A percentile compares a stretch with the other conserved stretches of the same genome.
Evolutionary conservation across 2,888 invertebrate genomes (phyloP).

Genomic region (Tolmerus cingulatus): DNA sequence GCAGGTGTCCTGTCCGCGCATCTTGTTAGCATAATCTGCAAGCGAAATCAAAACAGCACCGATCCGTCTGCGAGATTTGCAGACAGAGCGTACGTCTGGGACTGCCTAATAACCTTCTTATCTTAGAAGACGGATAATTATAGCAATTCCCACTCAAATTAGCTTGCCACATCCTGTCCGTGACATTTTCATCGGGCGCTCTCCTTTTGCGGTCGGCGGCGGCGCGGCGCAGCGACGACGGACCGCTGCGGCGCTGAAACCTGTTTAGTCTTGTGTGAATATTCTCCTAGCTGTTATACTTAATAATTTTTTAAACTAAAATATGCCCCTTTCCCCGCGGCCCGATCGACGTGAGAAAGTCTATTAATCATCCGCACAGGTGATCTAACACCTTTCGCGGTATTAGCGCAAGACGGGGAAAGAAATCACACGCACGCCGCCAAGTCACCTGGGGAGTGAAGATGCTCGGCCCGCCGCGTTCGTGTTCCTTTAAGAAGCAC

Average conservation of each 20-base stretch:
- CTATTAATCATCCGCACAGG: conserved; percentile 29
- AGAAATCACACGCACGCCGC: conserved; percentile 25
- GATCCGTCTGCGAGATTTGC: background rate
- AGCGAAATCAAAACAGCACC: background rate
- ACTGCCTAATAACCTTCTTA: background rate
- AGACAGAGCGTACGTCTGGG: background rate
- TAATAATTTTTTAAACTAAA: background rate
- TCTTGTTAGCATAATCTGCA: background rate
- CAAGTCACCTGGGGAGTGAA: conserved; percentile 27
- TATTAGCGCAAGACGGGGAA: conserved; percentile 1
- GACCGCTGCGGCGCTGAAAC: background rate
- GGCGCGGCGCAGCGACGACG: background rate
- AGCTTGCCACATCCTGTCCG: conserved; percentile 29
- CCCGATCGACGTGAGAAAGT: conserved; percentile 25
- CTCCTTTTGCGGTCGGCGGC: background rate
- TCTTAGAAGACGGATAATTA: conserved; percentile 18
- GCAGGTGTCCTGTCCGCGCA: background rate
- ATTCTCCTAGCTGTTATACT: background rate
- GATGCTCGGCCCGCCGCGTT: conserved; percentile 3
- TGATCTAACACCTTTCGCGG: conserved; percentile 38
- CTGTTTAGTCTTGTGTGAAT: background rate
- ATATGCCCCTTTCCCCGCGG: background rate
- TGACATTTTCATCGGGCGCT: conserved; percentile 9
- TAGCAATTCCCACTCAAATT: conserved; percentile 32
- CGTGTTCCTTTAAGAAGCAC: conserved; percentile 24